These are phyloP conservation scores for Hemaris fuciformis DNA, from an alignment of 2,888 invertebrate species.

Conservation along the genomic window DNA sequence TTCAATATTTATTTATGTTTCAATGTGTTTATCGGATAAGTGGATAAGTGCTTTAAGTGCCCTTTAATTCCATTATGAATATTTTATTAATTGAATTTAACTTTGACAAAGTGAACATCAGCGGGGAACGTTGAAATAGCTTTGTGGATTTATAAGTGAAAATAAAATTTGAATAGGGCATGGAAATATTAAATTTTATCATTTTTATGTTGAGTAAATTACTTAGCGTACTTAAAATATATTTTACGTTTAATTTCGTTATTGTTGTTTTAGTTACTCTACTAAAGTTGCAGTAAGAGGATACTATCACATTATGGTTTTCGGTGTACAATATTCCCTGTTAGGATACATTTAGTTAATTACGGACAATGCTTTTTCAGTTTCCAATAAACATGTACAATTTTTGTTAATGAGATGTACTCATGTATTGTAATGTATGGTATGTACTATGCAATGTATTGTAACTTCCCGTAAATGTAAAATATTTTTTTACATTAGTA, in stretches of 20 bases:
- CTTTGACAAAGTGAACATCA: background rate
- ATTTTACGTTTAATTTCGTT: background rate
- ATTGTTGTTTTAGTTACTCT: no score
- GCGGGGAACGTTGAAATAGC: background rate
- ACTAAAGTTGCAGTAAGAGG: no score
- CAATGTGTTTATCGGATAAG: conserved; percentile 13
- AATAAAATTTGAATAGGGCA: background rate
- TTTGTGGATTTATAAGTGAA: background rate
- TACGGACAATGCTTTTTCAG: background rate
- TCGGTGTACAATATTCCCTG: background rate
- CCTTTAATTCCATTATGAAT: conserved; percentile 7
- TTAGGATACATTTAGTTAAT: background rate
- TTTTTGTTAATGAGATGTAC: no score
- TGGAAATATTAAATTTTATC: background rate
- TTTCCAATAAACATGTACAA: no score
- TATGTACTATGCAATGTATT: no score
- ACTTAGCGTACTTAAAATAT: background rate
- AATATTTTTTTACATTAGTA: no score
- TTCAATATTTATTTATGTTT: conserved; percentile 42
- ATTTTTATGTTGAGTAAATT: background rate
- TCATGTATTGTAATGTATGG: no score
- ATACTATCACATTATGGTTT: background rate
- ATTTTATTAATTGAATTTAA: conserved; percentile 10
- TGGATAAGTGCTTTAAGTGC: conserved; percentile 3
- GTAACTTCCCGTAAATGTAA: no score